These are phyloP conservation scores for Cephonodes hylas DNA, from an alignment of 2,888 invertebrate species.

Conservation along the genomic window DNA sequence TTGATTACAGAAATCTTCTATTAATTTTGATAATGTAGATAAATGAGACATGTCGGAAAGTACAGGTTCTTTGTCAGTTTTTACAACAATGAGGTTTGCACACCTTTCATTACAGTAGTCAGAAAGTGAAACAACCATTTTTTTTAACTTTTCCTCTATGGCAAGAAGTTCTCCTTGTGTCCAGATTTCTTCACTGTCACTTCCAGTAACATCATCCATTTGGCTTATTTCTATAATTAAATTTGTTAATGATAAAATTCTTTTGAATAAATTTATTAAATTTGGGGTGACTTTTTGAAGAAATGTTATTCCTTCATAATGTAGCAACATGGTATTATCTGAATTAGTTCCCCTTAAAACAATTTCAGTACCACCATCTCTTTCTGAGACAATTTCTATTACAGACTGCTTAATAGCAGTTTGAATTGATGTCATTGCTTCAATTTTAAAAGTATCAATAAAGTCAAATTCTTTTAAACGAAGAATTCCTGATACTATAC, in stretches of 20 bases:
- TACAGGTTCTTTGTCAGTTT: slow-evolving; percentile 85
- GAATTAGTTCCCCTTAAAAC: slow-evolving; percentile 69
- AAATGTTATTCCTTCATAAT: slow-evolving; percentile 86
- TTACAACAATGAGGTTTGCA: slow-evolving; percentile 92
- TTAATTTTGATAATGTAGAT: slow-evolving; percentile 86
- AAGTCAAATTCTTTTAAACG: slow-evolving; percentile 93
- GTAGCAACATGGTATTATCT: slow-evolving; percentile 78
- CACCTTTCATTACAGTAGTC: slow-evolving; percentile 96
- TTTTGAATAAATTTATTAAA: slow-evolving; percentile 84
- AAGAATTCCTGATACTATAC: slow-evolving; percentile 94
- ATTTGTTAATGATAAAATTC: slow-evolving; percentile 87
- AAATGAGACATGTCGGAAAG: slow-evolving; percentile 89
- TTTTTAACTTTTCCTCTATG: slow-evolving; percentile 86
- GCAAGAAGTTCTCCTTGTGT: slow-evolving; percentile 84
- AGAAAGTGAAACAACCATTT: slow-evolving; percentile 90
- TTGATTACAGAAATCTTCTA: slow-evolving; percentile 88
- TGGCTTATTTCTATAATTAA: slow-evolving; percentile 89
- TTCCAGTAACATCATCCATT: slow-evolving; percentile 79
- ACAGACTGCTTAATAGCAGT: slow-evolving; percentile 93
- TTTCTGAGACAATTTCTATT: slow-evolving; percentile 84
- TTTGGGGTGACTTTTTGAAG: slow-evolving; percentile 84
- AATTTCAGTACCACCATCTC: slow-evolving; percentile 71
- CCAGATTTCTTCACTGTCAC: slow-evolving; percentile 86
- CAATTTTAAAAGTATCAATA: slow-evolving; percentile 91
- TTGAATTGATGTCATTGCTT: slow-evolving; percentile 93